phyloP scores from a whole-genome alignment of 2,888 invertebrate genomes.

The Coleophora deauratella region DNA sequence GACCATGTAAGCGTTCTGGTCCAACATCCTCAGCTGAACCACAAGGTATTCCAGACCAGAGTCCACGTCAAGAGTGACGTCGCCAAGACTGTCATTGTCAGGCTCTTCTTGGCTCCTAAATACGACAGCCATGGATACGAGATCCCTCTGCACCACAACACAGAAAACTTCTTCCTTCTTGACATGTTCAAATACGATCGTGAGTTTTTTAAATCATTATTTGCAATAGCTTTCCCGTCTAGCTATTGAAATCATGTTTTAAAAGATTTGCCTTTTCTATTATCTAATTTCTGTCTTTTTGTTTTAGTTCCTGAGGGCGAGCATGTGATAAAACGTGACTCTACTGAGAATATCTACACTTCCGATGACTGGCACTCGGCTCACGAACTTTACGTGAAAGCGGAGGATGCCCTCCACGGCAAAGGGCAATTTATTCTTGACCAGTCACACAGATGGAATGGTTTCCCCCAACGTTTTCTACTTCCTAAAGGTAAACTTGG shows the following conservation, averaged over 20 bases:
- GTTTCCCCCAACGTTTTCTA: constrained; percentile 76
- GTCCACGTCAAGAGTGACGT: constrained; percentile 75
- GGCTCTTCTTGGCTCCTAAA: constrained; percentile 81
- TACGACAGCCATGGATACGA: constrained; percentile 72
- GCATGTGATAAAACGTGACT: constrained; percentile 66
- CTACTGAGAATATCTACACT: constrained; percentile 73
- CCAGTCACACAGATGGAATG: constrained; percentile 63
- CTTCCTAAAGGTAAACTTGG: constrained; percentile 74
- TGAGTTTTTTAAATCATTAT: constrained; percentile 27
- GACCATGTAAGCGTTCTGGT: constrained; percentile 69
- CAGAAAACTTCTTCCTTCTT: constrained; percentile 64
- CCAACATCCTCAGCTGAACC: constrained; percentile 76
- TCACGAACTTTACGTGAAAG: constrained; percentile 54
- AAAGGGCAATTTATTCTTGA: constrained; percentile 61
- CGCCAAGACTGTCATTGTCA: constrained; percentile 66
- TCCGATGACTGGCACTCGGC: constrained; percentile 68
- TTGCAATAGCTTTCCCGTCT: no score
- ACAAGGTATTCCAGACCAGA: constrained; percentile 79
- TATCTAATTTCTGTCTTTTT: background rate
- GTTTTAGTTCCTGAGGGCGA: constrained; percentile 55
- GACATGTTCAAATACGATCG: constrained; percentile 68
- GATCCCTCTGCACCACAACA: constrained; percentile 68
- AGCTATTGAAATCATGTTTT: no score
- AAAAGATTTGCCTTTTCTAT: no score
- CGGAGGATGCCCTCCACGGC: constrained; percentile 57